Evolutionary conservation across 2,113 vertebrate species (phyloP).

Genomic region (Pao palembangensis): DNA sequence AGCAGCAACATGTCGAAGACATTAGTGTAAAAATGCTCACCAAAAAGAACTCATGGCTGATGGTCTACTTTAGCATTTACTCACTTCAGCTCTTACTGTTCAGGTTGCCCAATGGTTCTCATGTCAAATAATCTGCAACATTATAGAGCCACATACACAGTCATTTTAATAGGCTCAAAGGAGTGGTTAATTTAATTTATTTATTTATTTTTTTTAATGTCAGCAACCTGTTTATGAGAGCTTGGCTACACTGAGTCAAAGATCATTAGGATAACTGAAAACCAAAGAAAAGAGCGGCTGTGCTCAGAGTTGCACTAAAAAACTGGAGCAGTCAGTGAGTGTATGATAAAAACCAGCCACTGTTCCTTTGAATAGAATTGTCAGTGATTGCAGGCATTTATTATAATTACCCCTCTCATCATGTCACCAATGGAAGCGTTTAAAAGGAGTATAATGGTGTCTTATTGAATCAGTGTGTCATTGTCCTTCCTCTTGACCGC

Average conservation of each 20-base stretch:
- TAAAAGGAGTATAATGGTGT: conserved; percentile 84
- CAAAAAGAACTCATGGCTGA: conserved; percentile 20
- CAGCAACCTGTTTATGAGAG: not conserved
- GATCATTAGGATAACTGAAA: conserved; percentile 11
- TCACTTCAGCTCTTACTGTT: not conserved
- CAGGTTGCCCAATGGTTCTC: conserved; percentile 20
- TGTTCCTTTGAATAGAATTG: conserved; percentile 81
- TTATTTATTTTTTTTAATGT: not conserved
- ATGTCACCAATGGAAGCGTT: conserved; percentile 86
- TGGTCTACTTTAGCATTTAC: conserved; percentile 23
- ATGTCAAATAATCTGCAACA: conserved; percentile 14
- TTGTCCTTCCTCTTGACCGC: conserved; percentile 55
- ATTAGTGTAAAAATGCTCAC: conserved; percentile 18
- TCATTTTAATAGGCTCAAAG: conserved; percentile 18
- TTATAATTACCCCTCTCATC: conserved; percentile 89
- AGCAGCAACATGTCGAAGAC: conserved; percentile 22
- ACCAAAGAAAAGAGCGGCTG: conserved; percentile 58
- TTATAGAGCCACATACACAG: conserved; percentile 17
- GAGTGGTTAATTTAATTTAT: not conserved
- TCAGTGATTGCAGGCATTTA: conserved; percentile 91
- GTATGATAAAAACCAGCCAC: conserved; percentile 86
- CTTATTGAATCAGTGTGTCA: conserved; percentile 86
- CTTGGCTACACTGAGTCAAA: conserved; percentile 3
- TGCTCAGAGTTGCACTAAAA: conserved; percentile 38
- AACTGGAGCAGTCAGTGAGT: conserved; percentile 36